phyloP scores from a whole-genome alignment of 2,888 invertebrate genomes.

The Coleophora deauratella region DNA sequence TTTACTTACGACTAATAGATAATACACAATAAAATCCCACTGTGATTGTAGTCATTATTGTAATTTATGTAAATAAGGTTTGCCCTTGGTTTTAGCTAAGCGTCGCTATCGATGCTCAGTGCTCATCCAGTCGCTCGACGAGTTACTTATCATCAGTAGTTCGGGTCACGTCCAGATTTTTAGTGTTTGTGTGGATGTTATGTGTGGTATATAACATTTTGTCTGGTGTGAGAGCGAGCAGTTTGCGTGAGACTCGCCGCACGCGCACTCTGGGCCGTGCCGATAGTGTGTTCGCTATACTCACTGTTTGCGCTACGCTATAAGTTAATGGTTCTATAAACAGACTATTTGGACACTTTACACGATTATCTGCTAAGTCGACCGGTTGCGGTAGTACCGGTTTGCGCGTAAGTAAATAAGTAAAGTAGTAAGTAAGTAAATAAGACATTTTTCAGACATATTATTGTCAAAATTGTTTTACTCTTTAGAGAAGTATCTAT shows the following conservation, averaged over 20 bases:
- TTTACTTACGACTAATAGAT: too few relatives aligned
- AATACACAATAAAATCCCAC: too few relatives aligned
- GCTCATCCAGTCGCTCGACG: conserved; percentile 25
- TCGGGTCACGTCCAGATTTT: too few relatives aligned
- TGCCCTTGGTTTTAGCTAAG: conserved; percentile 26
- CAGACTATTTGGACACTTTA: conserved; percentile 8
- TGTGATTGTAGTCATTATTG: conserved; percentile 21
- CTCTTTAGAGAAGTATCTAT: too few relatives aligned
- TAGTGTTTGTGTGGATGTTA: too few relatives aligned
- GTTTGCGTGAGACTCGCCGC: conserved; percentile 9
- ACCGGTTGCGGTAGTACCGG: too few relatives aligned
- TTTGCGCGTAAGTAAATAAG: too few relatives aligned
- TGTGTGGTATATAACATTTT: too few relatives aligned
- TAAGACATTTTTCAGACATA: too few relatives aligned
- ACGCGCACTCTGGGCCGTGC: conserved; percentile 21
- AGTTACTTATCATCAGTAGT: background rate
- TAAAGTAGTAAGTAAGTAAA: too few relatives aligned
- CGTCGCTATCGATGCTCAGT: conserved; percentile 30
- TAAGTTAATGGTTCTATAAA: conserved; percentile 34
- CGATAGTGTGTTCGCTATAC: conserved; percentile 43
- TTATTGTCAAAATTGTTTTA: too few relatives aligned
- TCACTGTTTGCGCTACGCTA: conserved; percentile 40
- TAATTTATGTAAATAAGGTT: conserved; percentile 41
- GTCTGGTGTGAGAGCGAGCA: too few relatives aligned
- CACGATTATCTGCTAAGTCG: background rate